Evolutionary conservation across 2,113 vertebrate genomes (phyloP).

Genomic region (Chamaea fasciata): DNA sequence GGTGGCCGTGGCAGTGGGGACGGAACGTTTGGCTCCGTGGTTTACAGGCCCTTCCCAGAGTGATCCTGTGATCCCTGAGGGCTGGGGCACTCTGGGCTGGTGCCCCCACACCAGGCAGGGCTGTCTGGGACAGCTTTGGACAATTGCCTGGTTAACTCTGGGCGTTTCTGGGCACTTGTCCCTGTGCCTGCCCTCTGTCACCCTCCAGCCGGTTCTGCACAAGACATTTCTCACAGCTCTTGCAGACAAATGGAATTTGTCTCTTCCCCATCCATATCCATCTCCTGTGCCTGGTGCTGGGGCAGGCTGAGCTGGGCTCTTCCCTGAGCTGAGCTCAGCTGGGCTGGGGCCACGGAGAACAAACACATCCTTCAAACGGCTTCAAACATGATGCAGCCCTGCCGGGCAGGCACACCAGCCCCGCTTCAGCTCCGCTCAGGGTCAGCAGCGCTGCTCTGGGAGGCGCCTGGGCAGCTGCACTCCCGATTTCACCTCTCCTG

Average conservation of each 20-base stretch:
- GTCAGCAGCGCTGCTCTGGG: accelerated
- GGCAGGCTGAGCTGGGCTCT: not conserved
- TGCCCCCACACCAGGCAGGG: not conserved
- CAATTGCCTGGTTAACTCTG: not conserved
- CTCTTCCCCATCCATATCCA: not conserved
- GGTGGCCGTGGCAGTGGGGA: not conserved
- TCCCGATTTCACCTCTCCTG: not conserved
- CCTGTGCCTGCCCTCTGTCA: not conserved
- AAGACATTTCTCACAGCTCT: not conserved
- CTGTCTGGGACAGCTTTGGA: not conserved
- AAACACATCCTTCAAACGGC: too few relatives aligned
- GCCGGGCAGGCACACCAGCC: accelerated
- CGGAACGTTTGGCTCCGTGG: too few relatives aligned
- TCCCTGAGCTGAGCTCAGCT: not conserved
- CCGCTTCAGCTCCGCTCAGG: not conserved
- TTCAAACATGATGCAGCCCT: too few relatives aligned
- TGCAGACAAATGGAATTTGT: not conserved
- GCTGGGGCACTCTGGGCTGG: not conserved
- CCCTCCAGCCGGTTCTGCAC: not conserved
- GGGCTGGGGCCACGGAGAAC: not conserved
- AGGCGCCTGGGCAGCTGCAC: not conserved
- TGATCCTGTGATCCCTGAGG: not conserved
- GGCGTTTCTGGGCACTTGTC: not conserved
- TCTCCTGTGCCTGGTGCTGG: not conserved
- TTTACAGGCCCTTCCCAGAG: not conserved